Conservation (phyloP, 53 echinoderm and acorn worm genomes). For the Stichopus horrens region DNA sequence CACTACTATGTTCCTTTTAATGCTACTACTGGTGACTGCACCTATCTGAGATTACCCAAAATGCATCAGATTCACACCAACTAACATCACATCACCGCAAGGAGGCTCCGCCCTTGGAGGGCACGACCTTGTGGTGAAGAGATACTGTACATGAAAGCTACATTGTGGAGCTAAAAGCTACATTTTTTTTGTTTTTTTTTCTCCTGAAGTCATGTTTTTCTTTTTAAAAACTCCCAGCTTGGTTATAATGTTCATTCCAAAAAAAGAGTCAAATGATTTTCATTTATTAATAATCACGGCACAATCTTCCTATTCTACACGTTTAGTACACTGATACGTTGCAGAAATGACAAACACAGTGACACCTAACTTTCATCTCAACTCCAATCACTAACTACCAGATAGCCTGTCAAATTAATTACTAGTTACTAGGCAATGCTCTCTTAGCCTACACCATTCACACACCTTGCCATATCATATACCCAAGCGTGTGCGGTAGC, state of each 20-base stretch:
- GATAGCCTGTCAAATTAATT: too few species aligned
- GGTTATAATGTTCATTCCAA: too few species aligned
- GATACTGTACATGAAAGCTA: conserved; percentile 1
- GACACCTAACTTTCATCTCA: neutral
- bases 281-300: neutral
- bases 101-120: too few species aligned
- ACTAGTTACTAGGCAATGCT: too few species aligned
- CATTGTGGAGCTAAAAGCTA: neutral
- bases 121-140: neutral
- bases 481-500: too few species aligned
- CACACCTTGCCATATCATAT: too few species aligned
- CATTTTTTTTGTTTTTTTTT: neutral
- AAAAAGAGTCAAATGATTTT: too few species aligned
- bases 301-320: conserved; percentile 1
- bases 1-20: conserved; percentile 5
- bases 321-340: neutral
- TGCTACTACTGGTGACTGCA: neutral
- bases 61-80: conserved; percentile 6
- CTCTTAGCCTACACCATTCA: too few species aligned
- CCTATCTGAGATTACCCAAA: neutral
- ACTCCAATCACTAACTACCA: too few species aligned
- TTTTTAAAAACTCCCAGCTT: neutral
- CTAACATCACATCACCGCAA: too few species aligned
- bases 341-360: neutral
- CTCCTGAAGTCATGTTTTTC: neutral